phyloP scores from a whole-genome alignment of 2,888 invertebrate genomes.

The Portevinia maculata region DNA sequence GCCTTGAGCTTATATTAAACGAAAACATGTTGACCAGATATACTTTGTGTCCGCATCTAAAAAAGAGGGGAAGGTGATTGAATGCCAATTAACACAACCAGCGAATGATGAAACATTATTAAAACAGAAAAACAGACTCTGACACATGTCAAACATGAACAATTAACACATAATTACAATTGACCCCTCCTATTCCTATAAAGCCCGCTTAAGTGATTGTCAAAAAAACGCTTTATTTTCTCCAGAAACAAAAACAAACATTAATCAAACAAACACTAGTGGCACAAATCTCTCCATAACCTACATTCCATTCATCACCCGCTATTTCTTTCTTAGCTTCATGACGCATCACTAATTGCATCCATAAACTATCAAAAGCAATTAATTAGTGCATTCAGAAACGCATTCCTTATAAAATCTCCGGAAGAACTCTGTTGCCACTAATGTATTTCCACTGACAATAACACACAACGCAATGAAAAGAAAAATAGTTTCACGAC shows the following conservation, averaged over 20 bases:
- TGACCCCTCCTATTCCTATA: no score
- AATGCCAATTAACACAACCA: background rate
- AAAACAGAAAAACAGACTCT: background rate
- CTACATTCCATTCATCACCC: constrained; percentile 7
- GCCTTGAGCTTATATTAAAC: no score
- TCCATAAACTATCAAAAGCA: constrained; percentile 41
- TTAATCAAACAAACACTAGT: constrained; percentile 19
- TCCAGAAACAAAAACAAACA: constrained; percentile 1
- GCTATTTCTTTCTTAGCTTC: constrained; percentile 10
- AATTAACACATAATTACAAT: background rate
- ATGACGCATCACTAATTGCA: constrained; percentile 37
- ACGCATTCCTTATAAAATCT: constrained; percentile 43
- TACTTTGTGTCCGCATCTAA: background rate
- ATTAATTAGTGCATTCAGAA: constrained; percentile 64
- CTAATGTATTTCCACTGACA: constrained; percentile 29
- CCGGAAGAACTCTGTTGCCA: constrained; percentile 17
- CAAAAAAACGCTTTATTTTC: background rate
- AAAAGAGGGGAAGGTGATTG: background rate
- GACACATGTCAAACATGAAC: background rate
- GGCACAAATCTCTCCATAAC: constrained; percentile 3
- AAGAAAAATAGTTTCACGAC: constrained; percentile 17
- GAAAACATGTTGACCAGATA: no score
- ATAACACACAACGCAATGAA: constrained; percentile 9
- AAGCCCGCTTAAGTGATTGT: constrained; percentile 9
- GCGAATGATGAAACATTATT: background rate